These are phyloP conservation scores for Darevskia nairensis DNA, from an alignment of 2,797 vertebrate genomes.

Conservation along the genomic window DNA sequence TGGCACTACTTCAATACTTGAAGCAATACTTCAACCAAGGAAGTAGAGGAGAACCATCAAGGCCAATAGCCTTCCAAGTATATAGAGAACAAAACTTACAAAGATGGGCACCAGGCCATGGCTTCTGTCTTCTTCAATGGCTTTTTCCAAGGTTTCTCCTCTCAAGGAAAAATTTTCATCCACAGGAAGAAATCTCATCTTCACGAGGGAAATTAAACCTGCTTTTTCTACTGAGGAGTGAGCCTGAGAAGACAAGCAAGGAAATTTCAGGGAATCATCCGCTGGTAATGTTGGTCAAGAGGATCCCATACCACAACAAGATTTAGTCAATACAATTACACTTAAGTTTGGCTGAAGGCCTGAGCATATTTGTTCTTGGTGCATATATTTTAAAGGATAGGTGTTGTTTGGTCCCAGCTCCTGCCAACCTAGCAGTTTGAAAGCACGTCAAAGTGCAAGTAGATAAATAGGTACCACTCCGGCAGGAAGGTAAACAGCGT, in stretches of 20 bases:
- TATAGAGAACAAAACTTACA: conserved; percentile 78
- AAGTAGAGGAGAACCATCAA: too few relatives aligned
- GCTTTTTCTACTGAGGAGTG: conserved; percentile 98
- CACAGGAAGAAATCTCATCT: conserved; percentile 90
- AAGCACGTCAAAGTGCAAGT: too few relatives aligned
- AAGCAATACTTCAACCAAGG: too few relatives aligned
- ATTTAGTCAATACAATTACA: background rate
- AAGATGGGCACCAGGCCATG: conserved; percentile 90
- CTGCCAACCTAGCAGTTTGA: too few relatives aligned
- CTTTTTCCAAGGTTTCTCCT: conserved; percentile 87
- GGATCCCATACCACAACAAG: too few relatives aligned
- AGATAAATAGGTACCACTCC: too few relatives aligned
- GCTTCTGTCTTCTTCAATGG: conserved; percentile 88
- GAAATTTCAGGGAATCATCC: background rate
- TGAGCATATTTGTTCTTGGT: too few relatives aligned
- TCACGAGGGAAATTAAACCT: conserved; percentile 94
- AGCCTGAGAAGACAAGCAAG: conserved; percentile 79
- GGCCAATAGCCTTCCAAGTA: too few relatives aligned
- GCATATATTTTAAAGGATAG: too few relatives aligned
- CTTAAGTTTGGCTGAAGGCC: background rate
- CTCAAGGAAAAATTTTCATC: conserved; percentile 91
- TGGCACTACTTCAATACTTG: too few relatives aligned
- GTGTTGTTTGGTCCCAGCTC: too few relatives aligned
- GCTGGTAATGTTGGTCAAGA: background rate
- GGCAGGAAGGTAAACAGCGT: too few relatives aligned